Percentiles rank a stretch among this genome's conserved stretches.
Evolutionary conservation across 2,113 vertebrate species (phyloP).

Genomic region (Oenanthe melanoleuca): DNA sequence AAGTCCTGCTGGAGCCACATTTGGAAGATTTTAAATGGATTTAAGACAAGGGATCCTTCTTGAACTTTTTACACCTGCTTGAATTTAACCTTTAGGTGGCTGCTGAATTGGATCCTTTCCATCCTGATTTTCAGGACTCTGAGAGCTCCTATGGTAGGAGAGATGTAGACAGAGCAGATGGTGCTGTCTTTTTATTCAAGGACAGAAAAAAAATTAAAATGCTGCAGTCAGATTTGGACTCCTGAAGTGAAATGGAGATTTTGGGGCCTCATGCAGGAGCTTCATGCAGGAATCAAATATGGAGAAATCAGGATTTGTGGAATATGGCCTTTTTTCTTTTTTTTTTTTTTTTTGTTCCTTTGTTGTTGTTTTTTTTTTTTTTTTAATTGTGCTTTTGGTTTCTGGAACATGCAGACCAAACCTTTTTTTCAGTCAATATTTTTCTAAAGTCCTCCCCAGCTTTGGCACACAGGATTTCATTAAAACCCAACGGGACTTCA

Average conservation of each 20-base stretch:
- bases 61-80: neutral
- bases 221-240: neutral
- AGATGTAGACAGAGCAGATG: conserved; percentile 1
- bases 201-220: neutral
- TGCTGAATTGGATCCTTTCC: neutral
- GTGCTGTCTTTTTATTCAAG: neutral
- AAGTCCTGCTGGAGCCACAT: neutral
- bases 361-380: too few species aligned
- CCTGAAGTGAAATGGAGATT: neutral
- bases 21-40: neutral
- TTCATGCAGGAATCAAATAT: neutral
- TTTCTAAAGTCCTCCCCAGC: neutral
- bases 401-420: neutral
- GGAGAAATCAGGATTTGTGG: neutral
- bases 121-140: neutral
- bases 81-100: neutral
- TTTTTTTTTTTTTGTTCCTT: too few species aligned
- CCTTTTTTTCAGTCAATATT: neutral
- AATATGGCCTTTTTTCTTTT: neutral
- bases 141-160: neutral
- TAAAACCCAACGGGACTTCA: neutral
- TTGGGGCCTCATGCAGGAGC: neutral
- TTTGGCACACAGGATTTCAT: neutral
- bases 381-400: neutral
- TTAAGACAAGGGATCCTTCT: neutral